phyloP scores from a whole-genome alignment of 2,797 vertebrate genomes.

The Choloepus didactylus region DNA sequence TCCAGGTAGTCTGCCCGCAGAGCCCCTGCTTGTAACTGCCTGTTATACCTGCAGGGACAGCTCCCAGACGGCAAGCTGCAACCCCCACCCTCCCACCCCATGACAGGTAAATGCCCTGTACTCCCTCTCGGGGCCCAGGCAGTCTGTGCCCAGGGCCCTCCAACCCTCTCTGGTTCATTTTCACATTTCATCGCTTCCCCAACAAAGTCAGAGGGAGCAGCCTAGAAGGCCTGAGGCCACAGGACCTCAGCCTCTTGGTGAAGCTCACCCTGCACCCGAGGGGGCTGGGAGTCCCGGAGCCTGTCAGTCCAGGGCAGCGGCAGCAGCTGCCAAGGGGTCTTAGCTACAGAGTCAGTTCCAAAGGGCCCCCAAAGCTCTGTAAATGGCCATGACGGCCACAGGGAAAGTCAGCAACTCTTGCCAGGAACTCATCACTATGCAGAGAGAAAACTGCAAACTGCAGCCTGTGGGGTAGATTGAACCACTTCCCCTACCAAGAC shows the following conservation, averaged over 20 bases:
- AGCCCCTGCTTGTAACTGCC: background rate
- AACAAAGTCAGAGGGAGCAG: background rate
- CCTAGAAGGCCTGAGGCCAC: background rate
- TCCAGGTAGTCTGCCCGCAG: background rate
- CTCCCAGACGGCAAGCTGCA: background rate
- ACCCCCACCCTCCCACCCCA: background rate
- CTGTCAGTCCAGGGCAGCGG: rapidly evolving
- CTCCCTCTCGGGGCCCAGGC: rapidly evolving
- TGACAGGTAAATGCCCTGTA: background rate
- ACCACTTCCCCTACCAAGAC: too few relatives aligned
- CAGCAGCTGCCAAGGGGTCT: background rate
- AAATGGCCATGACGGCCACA: background rate
- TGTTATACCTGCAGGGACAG: rapidly evolving
- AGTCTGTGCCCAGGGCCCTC: background rate
- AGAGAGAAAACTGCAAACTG: background rate
- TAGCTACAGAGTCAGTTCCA: background rate
- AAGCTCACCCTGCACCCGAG: background rate
- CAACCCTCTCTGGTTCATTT: background rate
- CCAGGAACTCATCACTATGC: rapidly evolving
- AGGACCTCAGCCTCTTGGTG: background rate
- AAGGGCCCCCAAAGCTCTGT: background rate
- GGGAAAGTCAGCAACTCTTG: too few relatives aligned
- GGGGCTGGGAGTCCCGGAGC: background rate
- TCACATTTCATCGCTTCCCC: background rate
- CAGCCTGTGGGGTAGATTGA: background rate